A percentile compares a stretch with the other conserved stretches of the same genome.
These are phyloP conservation scores for Epiblema foenella DNA, from an alignment of 2,888 invertebrate genomes.

Conservation along the genomic window DNA sequence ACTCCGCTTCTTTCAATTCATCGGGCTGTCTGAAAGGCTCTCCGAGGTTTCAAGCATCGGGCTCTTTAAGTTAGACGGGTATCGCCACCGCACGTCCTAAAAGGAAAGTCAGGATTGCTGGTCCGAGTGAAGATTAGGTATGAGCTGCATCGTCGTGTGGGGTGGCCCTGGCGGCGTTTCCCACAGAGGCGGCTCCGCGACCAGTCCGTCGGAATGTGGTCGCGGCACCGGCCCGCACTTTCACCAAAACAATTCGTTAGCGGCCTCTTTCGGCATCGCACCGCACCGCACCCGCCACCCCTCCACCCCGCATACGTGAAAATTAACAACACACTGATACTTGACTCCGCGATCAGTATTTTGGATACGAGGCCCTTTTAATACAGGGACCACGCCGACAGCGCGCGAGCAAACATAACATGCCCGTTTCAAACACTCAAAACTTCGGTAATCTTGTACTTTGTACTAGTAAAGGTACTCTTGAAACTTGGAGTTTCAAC, in stretches of 20 bases:
- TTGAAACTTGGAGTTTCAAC: not conserved
- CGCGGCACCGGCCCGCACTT: slow-evolving; percentile 83
- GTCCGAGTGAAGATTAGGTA: slow-evolving; percentile 61
- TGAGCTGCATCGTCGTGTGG: slow-evolving; percentile 73
- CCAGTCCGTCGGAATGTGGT: slow-evolving; percentile 84
- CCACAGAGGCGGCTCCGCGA: slow-evolving; percentile 84
- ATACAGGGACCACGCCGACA: slow-evolving; percentile 60
- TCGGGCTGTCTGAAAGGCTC: slow-evolving; percentile 19
- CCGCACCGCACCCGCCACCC: slow-evolving; percentile 71
- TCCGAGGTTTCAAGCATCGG: slow-evolving; percentile 10
- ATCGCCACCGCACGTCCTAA: slow-evolving; percentile 8
- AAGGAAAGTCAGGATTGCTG: slow-evolving; percentile 48
- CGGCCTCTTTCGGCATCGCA: slow-evolving; percentile 83
- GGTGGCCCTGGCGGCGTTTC: slow-evolving; percentile 81
- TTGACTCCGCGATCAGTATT: slow-evolving; percentile 71
- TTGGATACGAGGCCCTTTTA: slow-evolving; percentile 66
- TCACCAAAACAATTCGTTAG: slow-evolving; percentile 85
- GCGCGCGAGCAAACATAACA: slow-evolving; percentile 25
- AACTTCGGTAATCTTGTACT: slow-evolving; percentile 10
- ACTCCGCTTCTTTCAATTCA: slow-evolving; percentile 3
- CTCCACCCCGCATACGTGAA: slow-evolving; percentile 75
- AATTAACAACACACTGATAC: slow-evolving; percentile 78
- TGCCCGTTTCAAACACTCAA: slow-evolving; percentile 15
- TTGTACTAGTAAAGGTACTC: not conserved
- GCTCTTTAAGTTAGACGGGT: not conserved